These are phyloP conservation scores for Silurus asotus DNA, from an alignment of 2,113 vertebrate genomes.

Conservation along the genomic window DNA sequence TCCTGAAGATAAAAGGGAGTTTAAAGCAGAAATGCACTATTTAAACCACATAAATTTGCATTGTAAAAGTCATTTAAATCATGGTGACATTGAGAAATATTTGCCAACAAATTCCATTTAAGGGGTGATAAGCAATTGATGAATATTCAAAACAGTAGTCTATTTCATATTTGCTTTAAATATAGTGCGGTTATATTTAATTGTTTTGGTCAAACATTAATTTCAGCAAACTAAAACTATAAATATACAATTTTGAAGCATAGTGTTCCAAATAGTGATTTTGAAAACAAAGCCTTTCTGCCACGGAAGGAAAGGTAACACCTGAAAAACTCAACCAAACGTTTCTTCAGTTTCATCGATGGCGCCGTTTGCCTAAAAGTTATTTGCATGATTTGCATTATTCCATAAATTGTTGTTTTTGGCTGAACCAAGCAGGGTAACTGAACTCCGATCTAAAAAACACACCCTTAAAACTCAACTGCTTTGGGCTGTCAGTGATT, in stretches of 20 bases:
- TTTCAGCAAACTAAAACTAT: background rate
- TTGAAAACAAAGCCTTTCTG: background rate
- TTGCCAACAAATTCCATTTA: background rate
- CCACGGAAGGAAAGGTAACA: background rate
- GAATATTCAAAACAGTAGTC: background rate
- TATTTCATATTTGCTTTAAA: background rate
- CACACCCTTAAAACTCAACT: background rate
- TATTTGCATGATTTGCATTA: constrained; percentile 1
- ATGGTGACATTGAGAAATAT: no score
- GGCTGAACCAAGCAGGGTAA: background rate
- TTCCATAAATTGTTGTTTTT: background rate
- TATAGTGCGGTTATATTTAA: background rate
- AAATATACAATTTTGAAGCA: background rate
- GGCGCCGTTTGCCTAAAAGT: background rate
- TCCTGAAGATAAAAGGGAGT: background rate
- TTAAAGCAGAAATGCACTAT: background rate
- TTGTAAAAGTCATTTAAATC: background rate
- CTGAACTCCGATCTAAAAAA: background rate
- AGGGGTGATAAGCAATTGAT: background rate
- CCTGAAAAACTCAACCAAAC: background rate
- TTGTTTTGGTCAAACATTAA: background rate
- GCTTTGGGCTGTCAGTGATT: background rate
- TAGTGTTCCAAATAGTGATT: background rate
- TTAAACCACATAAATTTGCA: background rate
- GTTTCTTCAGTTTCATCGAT: background rate